Conservation (phyloP, 2,113 vertebrate genomes). For the Catharus fuscescens region DNA sequence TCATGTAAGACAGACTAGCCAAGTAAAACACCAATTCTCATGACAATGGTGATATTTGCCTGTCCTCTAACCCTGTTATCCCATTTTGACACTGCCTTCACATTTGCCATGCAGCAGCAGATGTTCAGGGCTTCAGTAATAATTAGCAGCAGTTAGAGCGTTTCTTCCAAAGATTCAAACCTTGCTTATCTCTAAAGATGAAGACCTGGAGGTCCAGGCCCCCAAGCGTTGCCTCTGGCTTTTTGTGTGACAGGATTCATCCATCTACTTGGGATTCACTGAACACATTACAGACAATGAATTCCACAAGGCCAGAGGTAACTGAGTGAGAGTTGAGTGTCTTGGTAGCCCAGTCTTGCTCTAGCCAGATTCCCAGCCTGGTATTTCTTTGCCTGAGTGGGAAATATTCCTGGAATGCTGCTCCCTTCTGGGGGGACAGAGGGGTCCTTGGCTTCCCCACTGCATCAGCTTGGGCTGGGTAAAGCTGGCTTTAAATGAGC, state of each 20-base stretch:
- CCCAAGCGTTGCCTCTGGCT: background rate
- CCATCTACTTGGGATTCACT: background rate
- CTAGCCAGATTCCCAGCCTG: background rate
- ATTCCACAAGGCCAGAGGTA: background rate
- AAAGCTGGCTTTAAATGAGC: background rate
- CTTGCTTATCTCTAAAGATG: background rate
- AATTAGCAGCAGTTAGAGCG: background rate
- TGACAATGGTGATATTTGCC: background rate
- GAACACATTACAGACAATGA: background rate
- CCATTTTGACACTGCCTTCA: background rate
- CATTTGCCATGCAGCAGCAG: background rate
- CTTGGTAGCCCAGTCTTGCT: background rate
- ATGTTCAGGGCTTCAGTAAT: background rate
- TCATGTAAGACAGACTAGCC: background rate
- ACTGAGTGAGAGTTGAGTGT: background rate
- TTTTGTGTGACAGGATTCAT: background rate
- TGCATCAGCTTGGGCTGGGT: background rate
- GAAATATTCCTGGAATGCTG: background rate
- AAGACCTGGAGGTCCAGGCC: background rate
- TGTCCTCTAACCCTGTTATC: background rate
- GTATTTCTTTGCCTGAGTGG: background rate
- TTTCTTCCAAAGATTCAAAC: background rate
- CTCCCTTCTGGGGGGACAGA: background rate
- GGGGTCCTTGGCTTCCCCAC: background rate
- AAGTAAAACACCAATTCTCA: background rate